phyloP scores from a whole-genome alignment of 1,140 invertebrate genomes.

The Drosophila sp. region DNA sequence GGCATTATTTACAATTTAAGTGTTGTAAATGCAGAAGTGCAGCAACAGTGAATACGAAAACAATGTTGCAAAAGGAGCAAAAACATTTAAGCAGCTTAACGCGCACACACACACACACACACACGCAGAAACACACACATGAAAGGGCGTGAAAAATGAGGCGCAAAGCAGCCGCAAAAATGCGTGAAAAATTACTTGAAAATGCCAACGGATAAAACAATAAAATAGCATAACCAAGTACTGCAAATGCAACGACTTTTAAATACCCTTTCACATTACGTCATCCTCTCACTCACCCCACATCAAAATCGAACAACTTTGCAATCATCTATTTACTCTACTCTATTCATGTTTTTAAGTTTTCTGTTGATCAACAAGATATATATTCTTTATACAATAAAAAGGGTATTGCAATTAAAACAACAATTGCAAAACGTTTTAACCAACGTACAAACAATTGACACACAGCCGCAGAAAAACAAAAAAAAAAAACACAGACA shows the following conservation, averaged over 20 bases:
- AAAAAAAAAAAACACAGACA: slow-evolving; percentile 1
- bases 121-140: slow-evolving; percentile 3
- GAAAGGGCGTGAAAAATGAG: slow-evolving; percentile 69
- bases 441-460: slow-evolving; percentile 1
- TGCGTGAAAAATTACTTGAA: slow-evolving; percentile 79
- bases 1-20: slow-evolving; percentile 80
- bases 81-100: slow-evolving; percentile 78
- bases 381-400: neutral
- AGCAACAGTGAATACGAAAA: slow-evolving; percentile 30
- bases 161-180: slow-evolving; percentile 78
- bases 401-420: neutral
- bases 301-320: too few relatives aligned
- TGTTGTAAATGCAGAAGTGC: slow-evolving; percentile 72
- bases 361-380: neutral
- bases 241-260: slow-evolving; percentile 24
- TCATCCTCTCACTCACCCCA: neutral
- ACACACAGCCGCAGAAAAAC: neutral
- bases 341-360: neutral
- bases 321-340: neutral
- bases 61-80: slow-evolving; percentile 70
- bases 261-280: neutral
- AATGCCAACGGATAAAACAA: slow-evolving; percentile 69
- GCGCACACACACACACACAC: slow-evolving; percentile 35
- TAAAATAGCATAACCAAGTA: slow-evolving; percentile 30
- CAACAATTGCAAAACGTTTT: slow-evolving; percentile 1